A percentile compares a stretch with the other conserved stretches of the same genome.
Evolutionary conservation across 1,140 invertebrate genomes (phyloP).

Genomic region (Augochlora pura): DNA sequence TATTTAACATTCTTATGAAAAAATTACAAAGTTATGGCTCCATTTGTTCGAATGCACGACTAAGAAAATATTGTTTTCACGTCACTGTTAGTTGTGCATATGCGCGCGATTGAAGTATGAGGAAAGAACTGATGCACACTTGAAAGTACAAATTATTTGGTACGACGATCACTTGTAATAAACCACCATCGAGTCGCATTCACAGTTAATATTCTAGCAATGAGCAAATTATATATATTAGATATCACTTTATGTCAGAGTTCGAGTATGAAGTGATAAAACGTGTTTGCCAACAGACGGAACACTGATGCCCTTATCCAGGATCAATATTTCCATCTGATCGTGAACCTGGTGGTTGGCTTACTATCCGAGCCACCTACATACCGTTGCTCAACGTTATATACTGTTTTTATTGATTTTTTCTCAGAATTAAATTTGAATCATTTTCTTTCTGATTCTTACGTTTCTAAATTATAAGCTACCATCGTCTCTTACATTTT

Average conservation of each 20-base stretch:
- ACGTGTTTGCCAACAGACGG: slow-evolving; percentile 67
- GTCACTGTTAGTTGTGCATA: slow-evolving; percentile 18
- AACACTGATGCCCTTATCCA: slow-evolving; percentile 64
- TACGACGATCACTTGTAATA: background rate
- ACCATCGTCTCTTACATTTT: background rate
- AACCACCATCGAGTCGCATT: background rate
- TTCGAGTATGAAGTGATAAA: slow-evolving; percentile 27
- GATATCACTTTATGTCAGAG: background rate
- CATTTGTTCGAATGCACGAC: slow-evolving; percentile 15
- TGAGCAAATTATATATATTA: background rate
- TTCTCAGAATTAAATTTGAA: slow-evolving; percentile 11
- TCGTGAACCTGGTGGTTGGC: slow-evolving; percentile 61
- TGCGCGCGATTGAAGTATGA: background rate
- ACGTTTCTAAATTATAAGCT: background rate
- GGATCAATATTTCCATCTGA: slow-evolving; percentile 77
- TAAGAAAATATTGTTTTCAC: slow-evolving; percentile 9
- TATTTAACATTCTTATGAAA: background rate
- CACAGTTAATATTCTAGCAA: background rate
- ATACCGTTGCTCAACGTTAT: slow-evolving; percentile 45
- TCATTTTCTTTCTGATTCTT: slow-evolving; percentile 1
- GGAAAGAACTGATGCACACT: background rate
- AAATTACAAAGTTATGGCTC: background rate
- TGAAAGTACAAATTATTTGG: background rate
- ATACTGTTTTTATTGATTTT: slow-evolving; percentile 69
- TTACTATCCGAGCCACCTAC: slow-evolving; percentile 72